phyloP scores from a whole-genome alignment of 2,797 vertebrate genomes.

The Macroramphosus scolopax region DNA sequence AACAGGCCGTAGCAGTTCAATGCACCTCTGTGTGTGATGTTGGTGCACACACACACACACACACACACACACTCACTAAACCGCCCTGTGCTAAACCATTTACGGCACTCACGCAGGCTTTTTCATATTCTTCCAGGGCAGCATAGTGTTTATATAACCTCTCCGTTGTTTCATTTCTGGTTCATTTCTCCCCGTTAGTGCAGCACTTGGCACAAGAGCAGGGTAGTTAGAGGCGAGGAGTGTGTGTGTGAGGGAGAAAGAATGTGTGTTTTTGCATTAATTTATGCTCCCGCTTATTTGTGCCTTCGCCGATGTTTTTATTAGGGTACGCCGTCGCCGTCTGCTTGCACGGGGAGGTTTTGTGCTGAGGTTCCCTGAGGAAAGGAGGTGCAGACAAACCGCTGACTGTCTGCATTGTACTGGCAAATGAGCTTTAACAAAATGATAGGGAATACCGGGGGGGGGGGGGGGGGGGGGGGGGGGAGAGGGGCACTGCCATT shows the following conservation, averaged over 20 bases:
- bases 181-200: constrained; percentile 24
- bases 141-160: constrained; percentile 51
- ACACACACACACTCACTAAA: constrained; percentile 23
- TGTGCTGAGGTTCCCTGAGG: constrained; percentile 41
- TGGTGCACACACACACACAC: no score
- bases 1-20: constrained; percentile 25
- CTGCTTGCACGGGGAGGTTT: constrained; percentile 46
- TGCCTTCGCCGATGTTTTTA: constrained; percentile 11
- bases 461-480: constrained; percentile 8
- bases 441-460: constrained; percentile 47
- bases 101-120: constrained; percentile 13
- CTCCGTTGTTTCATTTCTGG: constrained; percentile 29
- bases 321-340: constrained; percentile 6
- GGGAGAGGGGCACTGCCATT: constrained; percentile 56
- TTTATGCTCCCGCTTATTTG: constrained; percentile 23
- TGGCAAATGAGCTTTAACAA: constrained; percentile 85
- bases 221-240: constrained; percentile 20
- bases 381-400: constrained; percentile 62
- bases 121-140: constrained; percentile 22
- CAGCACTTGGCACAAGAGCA: constrained; percentile 30
- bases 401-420: constrained; percentile 74
- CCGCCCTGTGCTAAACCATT: constrained; percentile 16
- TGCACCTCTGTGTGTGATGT: no score
- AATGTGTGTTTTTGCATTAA: constrained; percentile 32
- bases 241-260: neutral